Base-by-base conservation (phyloP, 2,797 vertebrate genomes). In the Ispidina lecontei region DNA sequence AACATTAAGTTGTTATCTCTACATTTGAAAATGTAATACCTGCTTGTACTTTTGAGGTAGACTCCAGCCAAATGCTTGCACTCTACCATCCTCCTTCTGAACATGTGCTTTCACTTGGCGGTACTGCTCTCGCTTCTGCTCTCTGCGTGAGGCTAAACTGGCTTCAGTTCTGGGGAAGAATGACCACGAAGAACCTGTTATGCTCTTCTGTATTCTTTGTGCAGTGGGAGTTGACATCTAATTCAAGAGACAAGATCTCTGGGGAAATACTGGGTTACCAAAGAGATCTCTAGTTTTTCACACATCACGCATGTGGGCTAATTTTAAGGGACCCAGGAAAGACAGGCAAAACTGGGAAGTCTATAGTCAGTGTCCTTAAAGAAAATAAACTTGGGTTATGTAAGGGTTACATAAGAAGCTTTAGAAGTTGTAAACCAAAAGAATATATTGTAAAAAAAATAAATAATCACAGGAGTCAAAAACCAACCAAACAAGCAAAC, bases 41-140 rank as follows among this genome's bases (percentile, higher is more conserved):
- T 98, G 98, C 95, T 99, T 99, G 96, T 98, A 98, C 87, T 99
- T 99, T 75, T 99, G 98, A 59, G 99, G 99, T 96, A 99, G 97
- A 97, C 99, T 99, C 99, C 99, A 99, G 91, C 99, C 99, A 49
- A 98, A 99, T 7, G 99, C 99, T 96, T 99, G 99, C 17, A 99
- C 98, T 84, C 99, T 97, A 43, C 99, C 98, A 47, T 99, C 99
- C 92, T 99, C 99, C 84, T 99, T 99, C 98, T 99, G 98, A 39
- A 99, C 99, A 1, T 99, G 99, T 7, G 99, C 99, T 89, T 99
- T 99, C 78, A 99, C 99, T 97, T 99, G 99, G 84, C 99, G 98
- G 96, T 99, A 99, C 96, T 99, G 99, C 55, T 99, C 99, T 93
- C 99, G 97, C 87, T 99, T 99, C 97, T 99, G 99, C 87, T 99